phyloP scores from a whole-genome alignment of 2,113 vertebrate genomes.

The Protobothrops mucrosquamatus region DNA sequence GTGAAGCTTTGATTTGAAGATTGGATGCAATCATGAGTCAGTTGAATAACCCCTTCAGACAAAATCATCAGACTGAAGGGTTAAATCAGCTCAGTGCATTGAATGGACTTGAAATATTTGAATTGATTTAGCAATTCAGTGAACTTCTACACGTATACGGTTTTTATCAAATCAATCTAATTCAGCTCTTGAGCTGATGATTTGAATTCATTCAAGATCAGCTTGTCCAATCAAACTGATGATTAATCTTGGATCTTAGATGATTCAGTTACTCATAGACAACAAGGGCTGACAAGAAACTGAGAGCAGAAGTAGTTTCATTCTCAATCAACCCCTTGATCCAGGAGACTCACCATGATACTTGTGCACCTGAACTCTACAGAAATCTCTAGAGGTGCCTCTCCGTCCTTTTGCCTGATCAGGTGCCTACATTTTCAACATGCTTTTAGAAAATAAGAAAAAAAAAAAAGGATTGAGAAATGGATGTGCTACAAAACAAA shows the following conservation, averaged over 20 bases:
- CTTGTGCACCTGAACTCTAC: background rate
- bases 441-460: background rate
- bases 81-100: background rate
- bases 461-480: background rate
- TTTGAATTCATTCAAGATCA: background rate
- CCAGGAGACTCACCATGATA: background rate
- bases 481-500: background rate
- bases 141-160: background rate
- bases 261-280: background rate
- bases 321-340: background rate
- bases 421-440: background rate
- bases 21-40: background rate
- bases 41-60: background rate
- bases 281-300: background rate
- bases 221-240: background rate
- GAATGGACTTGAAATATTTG: background rate
- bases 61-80: background rate
- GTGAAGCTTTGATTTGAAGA: background rate
- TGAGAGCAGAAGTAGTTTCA: background rate
- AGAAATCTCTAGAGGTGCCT: background rate
- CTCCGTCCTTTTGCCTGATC: background rate
- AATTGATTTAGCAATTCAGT: background rate
- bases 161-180: background rate
- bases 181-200: background rate
- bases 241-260: background rate